Evolutionary conservation across 2,888 invertebrate genomes (phyloP), one percentile per base, ranked within the genome.

Genomic region (Limulus polyphemus): DNA sequence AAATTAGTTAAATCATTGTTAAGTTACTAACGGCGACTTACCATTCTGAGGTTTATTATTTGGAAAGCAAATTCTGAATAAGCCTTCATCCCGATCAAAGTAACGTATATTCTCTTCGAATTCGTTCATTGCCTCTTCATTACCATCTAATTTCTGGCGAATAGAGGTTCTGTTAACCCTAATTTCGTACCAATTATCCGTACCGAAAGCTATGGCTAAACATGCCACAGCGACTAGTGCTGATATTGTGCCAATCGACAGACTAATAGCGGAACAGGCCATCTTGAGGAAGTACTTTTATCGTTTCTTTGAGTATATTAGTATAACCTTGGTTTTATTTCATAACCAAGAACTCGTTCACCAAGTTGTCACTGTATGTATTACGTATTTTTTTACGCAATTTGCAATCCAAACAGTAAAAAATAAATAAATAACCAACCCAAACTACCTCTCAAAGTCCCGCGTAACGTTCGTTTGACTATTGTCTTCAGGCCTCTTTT

Each of bases 141-240:
- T 61, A 10, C 52, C 55, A 2, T 59, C 52, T 2, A 61, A n/a
- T 51, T 61, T 32, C n/a, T 62, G 65, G 82, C 90, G 91, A 75
- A 91, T 91, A 77, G 84, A 85, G 73, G 83, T 84, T 75, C 92
- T 83, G 78, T 88, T 87, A 71, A 95, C 94, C 81, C 91, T 90
- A 74, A 91, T 88, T 77, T 89, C 89, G 74, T 91, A 83, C 95
- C 95, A 95, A 82, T 94, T 94, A 81, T 95, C 94, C 76, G 94
- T 93, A 72, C 91, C 87, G 80, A 94, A 93, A 73, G 93, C 91
- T 77, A 95, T 92, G 74, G 90, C 86, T 77, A 95, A 83, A 75
- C 94, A 81, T 69, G 92, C 91, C 75, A 93, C 89, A 73, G 94
- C 91, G 76, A 95, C 86, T 77, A 95, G 90, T 77, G 93, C 92